A percentile compares a stretch with the other conserved stretches of the same genome.
These are phyloP conservation scores for Polypedilum pembai DNA, from an alignment of 1,140 invertebrate species.

Conservation along the genomic window DNA sequence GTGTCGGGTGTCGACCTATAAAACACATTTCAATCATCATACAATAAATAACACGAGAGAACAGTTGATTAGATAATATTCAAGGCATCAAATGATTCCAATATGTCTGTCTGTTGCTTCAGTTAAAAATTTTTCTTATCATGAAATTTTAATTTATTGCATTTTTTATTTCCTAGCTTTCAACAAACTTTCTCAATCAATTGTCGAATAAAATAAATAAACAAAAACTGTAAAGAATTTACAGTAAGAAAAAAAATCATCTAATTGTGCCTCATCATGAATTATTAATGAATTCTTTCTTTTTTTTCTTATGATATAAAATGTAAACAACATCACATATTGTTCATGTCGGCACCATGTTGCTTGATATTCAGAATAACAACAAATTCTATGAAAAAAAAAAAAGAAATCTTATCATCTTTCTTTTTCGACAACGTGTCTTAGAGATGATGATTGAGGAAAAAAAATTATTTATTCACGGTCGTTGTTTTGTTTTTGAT, in stretches of 20 bases:
- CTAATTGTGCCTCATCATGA: not conserved
- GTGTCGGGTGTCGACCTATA: conserved; percentile 17
- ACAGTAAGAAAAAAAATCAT: not conserved
- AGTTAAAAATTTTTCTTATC: not conserved
- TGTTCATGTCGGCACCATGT: not conserved
- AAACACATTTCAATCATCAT: conserved; percentile 16
- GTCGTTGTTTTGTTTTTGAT: not conserved
- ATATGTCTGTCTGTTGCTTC: not conserved
- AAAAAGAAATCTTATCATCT: not conserved
- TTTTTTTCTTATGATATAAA: not conserved
- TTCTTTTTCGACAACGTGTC: not conserved
- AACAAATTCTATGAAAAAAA: not conserved
- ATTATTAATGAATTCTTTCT: not conserved
- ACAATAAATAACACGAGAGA: not conserved
- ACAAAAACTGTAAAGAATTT: no score
- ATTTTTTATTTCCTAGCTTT: not conserved
- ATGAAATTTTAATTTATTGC: not conserved
- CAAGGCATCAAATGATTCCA: not conserved
- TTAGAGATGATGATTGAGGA: not conserved
- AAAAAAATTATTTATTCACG: not conserved
- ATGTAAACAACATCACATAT: conserved; percentile 12
- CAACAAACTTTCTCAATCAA: not conserved
- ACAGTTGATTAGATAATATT: not conserved
- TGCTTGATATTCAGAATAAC: not conserved
- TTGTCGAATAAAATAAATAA: no score